A percentile compares a stretch with the other conserved stretches of the same genome.
Conservation (phyloP, 2,797 vertebrate species). For the Crenichthys baileyi region DNA sequence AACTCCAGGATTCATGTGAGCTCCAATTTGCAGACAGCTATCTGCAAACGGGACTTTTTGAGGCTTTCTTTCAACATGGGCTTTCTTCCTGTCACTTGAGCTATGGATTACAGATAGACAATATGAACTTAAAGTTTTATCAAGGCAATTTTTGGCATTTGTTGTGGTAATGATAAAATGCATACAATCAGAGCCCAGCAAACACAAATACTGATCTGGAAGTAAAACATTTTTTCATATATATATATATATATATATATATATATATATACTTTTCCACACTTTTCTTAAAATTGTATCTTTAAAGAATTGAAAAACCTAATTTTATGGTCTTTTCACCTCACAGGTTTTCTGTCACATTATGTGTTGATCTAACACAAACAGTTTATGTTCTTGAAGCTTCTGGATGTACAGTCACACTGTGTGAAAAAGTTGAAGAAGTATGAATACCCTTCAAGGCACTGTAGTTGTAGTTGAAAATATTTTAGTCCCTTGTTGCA, state of each 20-base stretch:
- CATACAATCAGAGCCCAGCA: background rate
- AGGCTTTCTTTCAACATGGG: no score
- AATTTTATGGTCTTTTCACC: no score
- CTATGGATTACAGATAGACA: background rate
- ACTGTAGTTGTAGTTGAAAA: constrained; percentile 8
- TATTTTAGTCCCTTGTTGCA: constrained; percentile 75
- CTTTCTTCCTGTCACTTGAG: background rate
- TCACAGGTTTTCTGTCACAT: no score
- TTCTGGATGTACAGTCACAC: background rate
- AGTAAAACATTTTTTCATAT: no score
- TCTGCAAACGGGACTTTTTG: no score
- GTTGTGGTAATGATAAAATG: background rate
- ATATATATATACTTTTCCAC: no score
- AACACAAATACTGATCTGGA: background rate
- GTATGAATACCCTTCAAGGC: background rate
- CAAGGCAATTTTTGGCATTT: background rate
- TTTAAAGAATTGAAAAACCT: no score
- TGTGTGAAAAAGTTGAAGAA: background rate
- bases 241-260: no score
- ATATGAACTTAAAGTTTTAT: background rate
- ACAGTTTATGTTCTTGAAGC: background rate
- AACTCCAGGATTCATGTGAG: constrained; percentile 86
- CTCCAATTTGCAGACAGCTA: constrained; percentile 51
- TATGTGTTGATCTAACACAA: background rate
- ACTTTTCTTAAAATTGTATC: no score